Conservation (phyloP, 2,888 invertebrate genomes). For the Drosophila atroscutellata region DNA sequence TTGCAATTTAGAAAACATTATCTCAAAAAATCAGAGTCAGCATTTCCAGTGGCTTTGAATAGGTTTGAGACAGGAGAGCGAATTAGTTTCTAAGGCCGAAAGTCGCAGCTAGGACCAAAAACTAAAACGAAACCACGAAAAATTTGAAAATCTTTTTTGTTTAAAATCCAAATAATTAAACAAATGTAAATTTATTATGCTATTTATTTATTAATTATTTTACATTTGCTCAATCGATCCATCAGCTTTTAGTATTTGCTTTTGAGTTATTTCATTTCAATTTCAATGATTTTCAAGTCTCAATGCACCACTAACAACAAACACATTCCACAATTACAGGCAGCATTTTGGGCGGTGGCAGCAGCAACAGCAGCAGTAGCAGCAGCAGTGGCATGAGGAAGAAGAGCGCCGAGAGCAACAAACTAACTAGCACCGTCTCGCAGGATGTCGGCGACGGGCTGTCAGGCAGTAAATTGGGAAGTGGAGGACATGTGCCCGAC, state of each 20-base stretch:
- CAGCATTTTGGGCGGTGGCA: slow-evolving; percentile 87
- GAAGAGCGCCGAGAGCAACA: slow-evolving; percentile 86
- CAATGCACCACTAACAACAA: background rate
- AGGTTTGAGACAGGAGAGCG: no score
- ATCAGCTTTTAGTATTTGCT: background rate
- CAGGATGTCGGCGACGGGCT: slow-evolving; percentile 85
- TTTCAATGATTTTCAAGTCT: background rate
- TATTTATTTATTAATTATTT: background rate
- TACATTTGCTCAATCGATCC: background rate
- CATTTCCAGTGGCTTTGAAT: background rate
- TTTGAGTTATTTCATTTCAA: slow-evolving; percentile 32
- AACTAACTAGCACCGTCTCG: slow-evolving; percentile 84
- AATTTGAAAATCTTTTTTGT: background rate
- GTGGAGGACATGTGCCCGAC: slow-evolving; percentile 69
- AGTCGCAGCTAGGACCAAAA: no score
- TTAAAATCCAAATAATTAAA: background rate
- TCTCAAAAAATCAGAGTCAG: no score
- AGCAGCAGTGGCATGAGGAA: slow-evolving; percentile 86
- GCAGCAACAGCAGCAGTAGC: slow-evolving; percentile 86
- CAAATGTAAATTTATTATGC: background rate
- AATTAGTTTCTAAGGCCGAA: no score
- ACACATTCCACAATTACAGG: slow-evolving; percentile 70
- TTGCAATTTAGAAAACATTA: no score
- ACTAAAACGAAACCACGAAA: no score
- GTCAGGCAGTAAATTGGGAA: slow-evolving; percentile 84